phyloP scores from a whole-genome alignment of 2,888 invertebrate species.

The Polia nebulosa region DNA sequence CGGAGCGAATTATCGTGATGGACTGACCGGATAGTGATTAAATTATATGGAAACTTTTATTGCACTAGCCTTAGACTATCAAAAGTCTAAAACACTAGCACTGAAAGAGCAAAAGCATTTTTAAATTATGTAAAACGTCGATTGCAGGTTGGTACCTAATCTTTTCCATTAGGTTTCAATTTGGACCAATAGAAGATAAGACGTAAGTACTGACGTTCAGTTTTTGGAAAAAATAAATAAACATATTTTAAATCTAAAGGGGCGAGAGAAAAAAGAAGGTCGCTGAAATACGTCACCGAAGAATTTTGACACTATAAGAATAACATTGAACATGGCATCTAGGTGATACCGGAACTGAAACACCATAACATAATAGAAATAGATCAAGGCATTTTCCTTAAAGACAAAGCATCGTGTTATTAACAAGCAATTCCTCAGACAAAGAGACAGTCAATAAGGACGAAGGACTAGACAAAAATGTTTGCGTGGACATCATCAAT shows the following conservation, averaged over 20 bases:
- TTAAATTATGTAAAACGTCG: background rate
- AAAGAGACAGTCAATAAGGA: background rate
- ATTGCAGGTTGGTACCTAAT: background rate
- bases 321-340: background rate
- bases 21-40: constrained; percentile 28
- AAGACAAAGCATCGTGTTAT: constrained; percentile 3
- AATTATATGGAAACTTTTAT: constrained; percentile 18
- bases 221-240: background rate
- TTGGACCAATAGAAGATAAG: background rate
- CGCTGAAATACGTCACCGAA: background rate
- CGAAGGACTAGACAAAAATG: background rate
- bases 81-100: too few relatives aligned
- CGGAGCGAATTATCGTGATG: constrained; percentile 32
- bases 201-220: background rate
- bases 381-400: constrained; percentile 43
- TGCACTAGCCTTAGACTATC: too few relatives aligned
- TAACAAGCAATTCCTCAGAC: constrained; percentile 39
- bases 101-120: background rate
- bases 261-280: background rate
- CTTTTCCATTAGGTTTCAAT: background rate
- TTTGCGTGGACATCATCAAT: constrained; percentile 2
- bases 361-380: background rate
- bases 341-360: background rate
- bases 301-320: background rate
- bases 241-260: background rate